A percentile compares a stretch with the other conserved stretches of the same genome.
Conservation (phyloP, 2,113 vertebrate species). For the Abramis brama region DNA sequence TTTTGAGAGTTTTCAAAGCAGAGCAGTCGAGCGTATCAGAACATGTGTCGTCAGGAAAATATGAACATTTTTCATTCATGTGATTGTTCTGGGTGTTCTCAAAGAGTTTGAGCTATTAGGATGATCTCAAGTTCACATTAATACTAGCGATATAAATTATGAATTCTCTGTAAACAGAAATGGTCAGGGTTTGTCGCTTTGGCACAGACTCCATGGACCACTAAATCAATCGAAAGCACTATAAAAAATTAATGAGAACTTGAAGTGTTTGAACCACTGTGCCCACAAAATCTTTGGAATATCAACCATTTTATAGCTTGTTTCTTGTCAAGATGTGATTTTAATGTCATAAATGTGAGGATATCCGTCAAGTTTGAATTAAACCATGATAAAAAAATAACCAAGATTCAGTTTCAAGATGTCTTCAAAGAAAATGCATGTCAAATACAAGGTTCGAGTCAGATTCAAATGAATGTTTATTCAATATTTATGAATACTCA, state of each 20-base stretch:
- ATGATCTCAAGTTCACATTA: slow-evolving; percentile 17
- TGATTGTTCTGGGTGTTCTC: not conserved
- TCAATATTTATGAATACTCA: slow-evolving; percentile 7
- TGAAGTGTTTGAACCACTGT: slow-evolving; percentile 32
- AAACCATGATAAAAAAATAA: not conserved
- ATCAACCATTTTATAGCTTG: not conserved
- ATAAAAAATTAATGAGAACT: slow-evolving; percentile 37
- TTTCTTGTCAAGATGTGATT: not conserved
- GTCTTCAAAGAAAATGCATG: not conserved
- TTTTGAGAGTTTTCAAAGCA: not conserved
- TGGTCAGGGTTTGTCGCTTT: slow-evolving; percentile 23
- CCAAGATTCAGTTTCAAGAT: not conserved
- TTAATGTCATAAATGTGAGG: not conserved
- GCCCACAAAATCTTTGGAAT: slow-evolving; percentile 20
- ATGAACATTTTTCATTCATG: not conserved
- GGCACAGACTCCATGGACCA: slow-evolving; percentile 13
- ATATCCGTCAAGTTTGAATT: not conserved
- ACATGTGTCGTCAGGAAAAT: not conserved
- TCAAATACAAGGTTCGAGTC: slow-evolving; percentile 4
- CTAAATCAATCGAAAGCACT: slow-evolving; percentile 25
- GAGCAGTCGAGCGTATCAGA: not conserved
- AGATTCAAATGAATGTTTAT: too few species aligned
- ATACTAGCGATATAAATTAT: slow-evolving; percentile 31
- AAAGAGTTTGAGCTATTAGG: not conserved
- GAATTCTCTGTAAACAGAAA: slow-evolving; percentile 27